Evolutionary conservation across 1,140 invertebrate genomes (phyloP).

Genomic region (Drosophila micromelanica): DNA sequence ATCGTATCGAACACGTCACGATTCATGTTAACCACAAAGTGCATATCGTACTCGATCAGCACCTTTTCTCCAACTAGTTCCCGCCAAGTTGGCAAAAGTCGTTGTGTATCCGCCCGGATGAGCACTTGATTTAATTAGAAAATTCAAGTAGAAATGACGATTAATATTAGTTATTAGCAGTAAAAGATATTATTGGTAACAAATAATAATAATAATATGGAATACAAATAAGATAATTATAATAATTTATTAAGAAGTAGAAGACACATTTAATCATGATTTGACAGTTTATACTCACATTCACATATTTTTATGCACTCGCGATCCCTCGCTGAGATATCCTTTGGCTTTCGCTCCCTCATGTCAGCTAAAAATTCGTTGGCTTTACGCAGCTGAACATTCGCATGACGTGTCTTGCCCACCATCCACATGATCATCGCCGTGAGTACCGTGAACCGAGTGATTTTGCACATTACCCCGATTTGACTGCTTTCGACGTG

Average conservation of each 20-base stretch:
- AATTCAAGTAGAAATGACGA: background rate
- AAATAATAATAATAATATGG: too few species aligned
- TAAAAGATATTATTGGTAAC: too few species aligned
- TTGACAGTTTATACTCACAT: constrained; percentile 45
- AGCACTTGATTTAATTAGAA: constrained; percentile 58
- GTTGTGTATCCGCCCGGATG: constrained; percentile 57
- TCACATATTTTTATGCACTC: constrained; percentile 62
- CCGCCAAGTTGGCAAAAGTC: constrained; percentile 87
- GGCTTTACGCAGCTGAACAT: constrained; percentile 63
- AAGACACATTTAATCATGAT: too few species aligned
- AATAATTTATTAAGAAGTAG: too few species aligned
- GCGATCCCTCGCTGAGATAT: constrained; percentile 53
- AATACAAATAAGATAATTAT: too few species aligned
- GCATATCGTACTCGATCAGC: constrained; percentile 87
- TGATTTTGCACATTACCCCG: constrained; percentile 67
- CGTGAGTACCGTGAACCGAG: constrained; percentile 71
- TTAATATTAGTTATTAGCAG: too few species aligned
- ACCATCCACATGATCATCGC: constrained; percentile 84
- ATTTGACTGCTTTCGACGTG: constrained; percentile 38
- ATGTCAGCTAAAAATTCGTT: constrained; percentile 71
- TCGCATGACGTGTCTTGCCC: constrained; percentile 47
- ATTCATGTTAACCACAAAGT: constrained; percentile 88
- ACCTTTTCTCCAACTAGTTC: constrained; percentile 88
- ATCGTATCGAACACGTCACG: constrained; percentile 89
- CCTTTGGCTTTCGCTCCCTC: constrained; percentile 61